Evolutionary conservation across 2,113 vertebrate genomes (phyloP).

Genomic region (Brachyhypopomus occidentalis): DNA sequence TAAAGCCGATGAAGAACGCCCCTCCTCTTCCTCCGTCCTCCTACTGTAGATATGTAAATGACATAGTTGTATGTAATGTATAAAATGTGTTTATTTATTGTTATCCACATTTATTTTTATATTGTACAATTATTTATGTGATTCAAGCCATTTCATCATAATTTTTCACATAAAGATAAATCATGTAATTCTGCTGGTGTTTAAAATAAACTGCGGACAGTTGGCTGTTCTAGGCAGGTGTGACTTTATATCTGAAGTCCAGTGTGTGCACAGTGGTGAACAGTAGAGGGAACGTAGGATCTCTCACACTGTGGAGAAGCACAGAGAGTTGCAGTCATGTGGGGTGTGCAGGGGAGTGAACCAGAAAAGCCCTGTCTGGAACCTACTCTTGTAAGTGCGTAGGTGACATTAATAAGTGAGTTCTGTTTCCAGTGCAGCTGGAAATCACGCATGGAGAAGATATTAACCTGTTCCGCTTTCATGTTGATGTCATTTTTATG

Average conservation of each 20-base stretch:
- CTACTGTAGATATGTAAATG: conserved; percentile 68
- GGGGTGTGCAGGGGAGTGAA: not conserved
- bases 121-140: conserved; percentile 60
- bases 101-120: conserved; percentile 70
- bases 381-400: too few relatives aligned
- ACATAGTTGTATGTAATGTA: conserved; percentile 71
- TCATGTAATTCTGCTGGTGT: not conserved
- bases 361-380: too few relatives aligned
- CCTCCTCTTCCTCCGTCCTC: conserved; percentile 46
- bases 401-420: too few relatives aligned
- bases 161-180: not conserved
- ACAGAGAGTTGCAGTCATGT: not conserved
- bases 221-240: not conserved
- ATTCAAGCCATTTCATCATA: conserved; percentile 36
- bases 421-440: too few relatives aligned
- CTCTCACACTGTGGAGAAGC: not conserved
- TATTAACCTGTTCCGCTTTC: not conserved
- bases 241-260: not conserved
- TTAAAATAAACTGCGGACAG: not conserved
- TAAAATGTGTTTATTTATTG: conserved; percentile 74
- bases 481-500: not conserved
- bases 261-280: not conserved
- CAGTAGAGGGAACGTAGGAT: not conserved
- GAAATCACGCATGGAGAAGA: not conserved
- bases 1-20: conserved; percentile 47